Evolutionary conservation across 2,113 vertebrate genomes (phyloP), one percentile per base, ranked within the genome.

Genomic region (Myrmecobius fasciatus): DNA sequence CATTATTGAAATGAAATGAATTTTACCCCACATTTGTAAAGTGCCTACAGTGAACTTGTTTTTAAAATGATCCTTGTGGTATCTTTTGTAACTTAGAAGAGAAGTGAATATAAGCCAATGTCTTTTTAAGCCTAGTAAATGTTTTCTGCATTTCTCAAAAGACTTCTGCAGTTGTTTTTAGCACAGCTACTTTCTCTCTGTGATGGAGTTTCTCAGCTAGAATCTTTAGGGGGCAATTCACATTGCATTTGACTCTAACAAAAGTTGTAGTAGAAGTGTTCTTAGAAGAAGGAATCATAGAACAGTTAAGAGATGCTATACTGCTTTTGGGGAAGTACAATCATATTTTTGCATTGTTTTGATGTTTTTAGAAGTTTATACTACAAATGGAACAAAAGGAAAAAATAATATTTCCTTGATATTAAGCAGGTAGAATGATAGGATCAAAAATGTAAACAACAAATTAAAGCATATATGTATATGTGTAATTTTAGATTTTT

Each of bases 1-100:
- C 25, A 14, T 91, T 96, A 90, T 53, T 52, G 92, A n/a, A 95
- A 96, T 48, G 90, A 96, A 95, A 93, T 93, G 56, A 93, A 92
- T 36, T 52, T 10, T 91, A 88, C 0, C 90, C 96, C 31, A 43
- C 14, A 51, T 96, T 97, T 96, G 0, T 93, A 96, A 96, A 97
- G 12, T 95, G 51, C 36, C 89, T 95, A 36, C 20, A 96, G 8
- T 93, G 10, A 90, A 96, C 3, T 93, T 92, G 92, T 83, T 83
- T n/a, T 93, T 46, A 0, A 94, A 93, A 93, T 95, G 49, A 92
- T 0, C 53, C 52, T 95, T 53, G 93, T 91, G 31, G 3, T 91
- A 60, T 17, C 1, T 95, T 93, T 89, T 95, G 43, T 47, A 96
- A 95, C 22, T 54, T 36, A 10, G 20, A 94, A 96, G 94, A 95